Percentiles rank a stretch among this genome's conserved stretches.
These are phyloP conservation scores for Hypolimnas misippus DNA, from an alignment of 2,888 invertebrate genomes.

Conservation along the genomic window DNA sequence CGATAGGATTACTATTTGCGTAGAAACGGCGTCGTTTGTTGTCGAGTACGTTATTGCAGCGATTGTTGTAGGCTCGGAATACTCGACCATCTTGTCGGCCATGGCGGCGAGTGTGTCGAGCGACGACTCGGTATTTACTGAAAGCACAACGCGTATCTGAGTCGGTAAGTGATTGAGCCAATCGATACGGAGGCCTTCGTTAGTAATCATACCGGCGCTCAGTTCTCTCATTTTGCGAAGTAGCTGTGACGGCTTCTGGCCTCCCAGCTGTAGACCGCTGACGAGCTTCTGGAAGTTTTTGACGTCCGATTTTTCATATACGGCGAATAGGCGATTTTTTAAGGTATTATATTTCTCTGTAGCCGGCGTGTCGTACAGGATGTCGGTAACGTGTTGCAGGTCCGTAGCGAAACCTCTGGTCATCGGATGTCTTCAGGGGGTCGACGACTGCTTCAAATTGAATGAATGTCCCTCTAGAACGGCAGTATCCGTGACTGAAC, in stretches of 20 bases:
- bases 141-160: conserved; percentile 3
- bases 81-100: no score
- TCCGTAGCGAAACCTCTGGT: conserved; percentile 26
- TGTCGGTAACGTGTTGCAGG: conserved; percentile 32
- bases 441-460: conserved; percentile 35
- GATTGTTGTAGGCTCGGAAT: no score
- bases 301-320: conserved; percentile 20
- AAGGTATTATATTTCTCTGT: background rate
- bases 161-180: background rate
- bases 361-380: background rate
- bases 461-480: no score
- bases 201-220: background rate
- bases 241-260: conserved; percentile 7
- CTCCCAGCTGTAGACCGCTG: conserved; percentile 17
- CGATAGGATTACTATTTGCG: no score
- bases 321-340: conserved; percentile 1
- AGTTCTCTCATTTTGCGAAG: conserved; percentile 9
- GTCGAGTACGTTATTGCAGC: no score
- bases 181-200: background rate
- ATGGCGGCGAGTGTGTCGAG: background rate
- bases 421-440: conserved; percentile 23
- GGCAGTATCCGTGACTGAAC: no score
- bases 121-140: background rate
- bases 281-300: conserved; percentile 26
- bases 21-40: no score